phyloP scores from a whole-genome alignment of 1,140 invertebrate species.

The Bathynomus jamesi region DNA sequence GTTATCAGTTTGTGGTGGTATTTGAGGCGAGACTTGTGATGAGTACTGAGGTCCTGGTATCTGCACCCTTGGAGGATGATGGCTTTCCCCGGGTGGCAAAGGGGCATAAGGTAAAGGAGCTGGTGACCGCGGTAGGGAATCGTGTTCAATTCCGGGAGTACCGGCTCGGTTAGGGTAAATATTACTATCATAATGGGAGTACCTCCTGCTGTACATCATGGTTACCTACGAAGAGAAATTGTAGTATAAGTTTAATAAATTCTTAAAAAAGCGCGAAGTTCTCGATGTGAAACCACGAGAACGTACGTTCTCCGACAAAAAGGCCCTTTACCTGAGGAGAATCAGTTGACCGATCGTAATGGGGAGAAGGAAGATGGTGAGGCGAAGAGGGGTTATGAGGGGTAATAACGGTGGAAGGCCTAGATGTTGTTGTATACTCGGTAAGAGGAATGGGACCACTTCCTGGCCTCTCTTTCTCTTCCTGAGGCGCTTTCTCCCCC shows the following conservation, averaged over 20 bases:
- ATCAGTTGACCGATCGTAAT: constrained; percentile 27
- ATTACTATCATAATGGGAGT: constrained; percentile 22
- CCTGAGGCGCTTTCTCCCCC: constrained; percentile 11
- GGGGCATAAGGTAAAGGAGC: constrained; percentile 11
- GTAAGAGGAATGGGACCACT: not conserved
- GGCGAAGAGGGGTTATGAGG: constrained; percentile 24
- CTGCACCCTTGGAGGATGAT: constrained; percentile 50
- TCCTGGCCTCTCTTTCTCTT: constrained; percentile 3
- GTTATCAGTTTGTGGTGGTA: constrained; percentile 64
- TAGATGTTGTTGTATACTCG: constrained; percentile 5
- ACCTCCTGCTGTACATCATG: constrained; percentile 23
- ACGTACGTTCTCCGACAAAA: no score
- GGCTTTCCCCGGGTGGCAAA: constrained; percentile 35
- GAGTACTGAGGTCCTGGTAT: constrained; percentile 61
- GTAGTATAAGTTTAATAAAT: not conserved
- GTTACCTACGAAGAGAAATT: constrained; percentile 13
- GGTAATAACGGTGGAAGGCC: constrained; percentile 15
- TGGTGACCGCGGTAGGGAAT: constrained; percentile 16
- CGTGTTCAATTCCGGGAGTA: constrained; percentile 21
- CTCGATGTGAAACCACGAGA: no score
- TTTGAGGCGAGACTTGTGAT: constrained; percentile 50
- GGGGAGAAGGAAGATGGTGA: constrained; percentile 27
- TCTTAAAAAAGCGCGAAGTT: not conserved
- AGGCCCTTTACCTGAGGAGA: constrained; percentile 37
- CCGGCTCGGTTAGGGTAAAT: constrained; percentile 22